Base-by-base conservation (phyloP, 2,797 vertebrate genomes). In the Taeniopygia guttata region DNA sequence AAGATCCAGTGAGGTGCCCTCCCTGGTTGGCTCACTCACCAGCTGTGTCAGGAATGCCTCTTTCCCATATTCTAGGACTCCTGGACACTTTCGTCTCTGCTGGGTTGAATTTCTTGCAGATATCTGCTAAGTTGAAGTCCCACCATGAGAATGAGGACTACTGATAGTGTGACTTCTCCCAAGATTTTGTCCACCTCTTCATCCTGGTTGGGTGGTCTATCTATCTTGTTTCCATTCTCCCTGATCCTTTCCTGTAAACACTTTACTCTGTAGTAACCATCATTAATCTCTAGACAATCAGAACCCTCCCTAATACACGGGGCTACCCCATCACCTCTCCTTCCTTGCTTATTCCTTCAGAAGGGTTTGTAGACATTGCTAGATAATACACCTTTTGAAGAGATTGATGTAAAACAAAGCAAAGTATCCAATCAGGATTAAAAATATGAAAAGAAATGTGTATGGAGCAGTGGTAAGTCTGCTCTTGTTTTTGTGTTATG, bases 371-470 rank as follows among this genome's bases (percentile, higher is more conserved):
- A 81, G 38, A 12, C 10, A 8, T 46, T 32, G 19, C 3, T 13
- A 27, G n/a, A 20, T 70, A 19, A 8, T 17, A 5, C 18, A n/a
- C 7, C 29, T 13, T 12, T 66, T 66, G 46, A 17, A 54, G 52
- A 59, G n/a, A 59, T 10, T 77, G 52, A 66, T 75, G 54, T 74
- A 67, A 91, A 89, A 81, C 60, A 91, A 59, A 79, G 67, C 86
- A 72, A 69, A 80, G 20, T 64, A 42, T 73, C 17, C 32, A 66
- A 16, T 36, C 75, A 72, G 51, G 18, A 34, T 32, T 70, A 42
- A 72, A 85, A 89, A 21, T 9, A 25, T 46, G 6, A 56, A 62
- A 84, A 73, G 5, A 66, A 69, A 77, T 6, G 3, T 49, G 17
- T 34, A 6, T 26, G 52, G 25, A 82, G 20, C 16, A 55, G 27